Percentiles rank a stretch among this genome's conserved stretches.
These are phyloP conservation scores for Maconellicoccus hirsutus DNA, from an alignment of 1,140 invertebrate species.

Conservation along the genomic window DNA sequence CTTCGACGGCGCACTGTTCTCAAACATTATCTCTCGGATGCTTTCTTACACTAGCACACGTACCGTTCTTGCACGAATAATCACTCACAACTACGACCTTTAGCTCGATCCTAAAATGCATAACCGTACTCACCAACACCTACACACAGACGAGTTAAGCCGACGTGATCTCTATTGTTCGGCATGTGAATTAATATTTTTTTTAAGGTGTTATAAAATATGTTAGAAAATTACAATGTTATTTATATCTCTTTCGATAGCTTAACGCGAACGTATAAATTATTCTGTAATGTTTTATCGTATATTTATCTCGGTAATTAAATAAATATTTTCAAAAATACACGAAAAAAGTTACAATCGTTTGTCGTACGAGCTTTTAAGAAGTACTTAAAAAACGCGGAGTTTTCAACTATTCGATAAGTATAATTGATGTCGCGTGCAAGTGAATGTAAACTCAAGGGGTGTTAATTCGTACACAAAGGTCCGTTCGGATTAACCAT, in stretches of 20 bases:
- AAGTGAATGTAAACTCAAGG: too few species aligned
- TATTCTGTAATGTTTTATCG: not conserved
- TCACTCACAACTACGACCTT: slow-evolving; percentile 18
- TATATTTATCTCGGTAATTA: not conserved
- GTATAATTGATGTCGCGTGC: too few species aligned
- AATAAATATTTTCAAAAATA: not conserved
- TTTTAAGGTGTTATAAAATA: slow-evolving; percentile 19
- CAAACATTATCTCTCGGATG: slow-evolving; percentile 13
- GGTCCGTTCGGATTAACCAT: too few species aligned
- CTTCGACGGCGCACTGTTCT: slow-evolving; percentile 4
- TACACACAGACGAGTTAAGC: not conserved
- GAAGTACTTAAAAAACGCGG: too few species aligned
- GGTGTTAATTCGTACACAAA: too few species aligned
- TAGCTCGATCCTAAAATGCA: not conserved
- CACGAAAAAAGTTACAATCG: not conserved
- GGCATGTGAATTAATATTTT: slow-evolving; percentile 21
- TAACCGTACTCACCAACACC: slow-evolving; percentile 11
- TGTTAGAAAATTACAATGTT: slow-evolving; percentile 17
- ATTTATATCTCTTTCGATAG: slow-evolving; percentile 22
- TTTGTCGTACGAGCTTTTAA: too few species aligned
- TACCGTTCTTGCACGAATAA: not conserved
- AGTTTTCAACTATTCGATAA: too few species aligned
- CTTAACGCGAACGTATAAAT: not conserved
- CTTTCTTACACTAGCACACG: slow-evolving; percentile 1
- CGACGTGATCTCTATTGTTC: slow-evolving; percentile 17